phyloP scores from a whole-genome alignment of 2,797 vertebrate species.

The Argyrosomus regius region DNA sequence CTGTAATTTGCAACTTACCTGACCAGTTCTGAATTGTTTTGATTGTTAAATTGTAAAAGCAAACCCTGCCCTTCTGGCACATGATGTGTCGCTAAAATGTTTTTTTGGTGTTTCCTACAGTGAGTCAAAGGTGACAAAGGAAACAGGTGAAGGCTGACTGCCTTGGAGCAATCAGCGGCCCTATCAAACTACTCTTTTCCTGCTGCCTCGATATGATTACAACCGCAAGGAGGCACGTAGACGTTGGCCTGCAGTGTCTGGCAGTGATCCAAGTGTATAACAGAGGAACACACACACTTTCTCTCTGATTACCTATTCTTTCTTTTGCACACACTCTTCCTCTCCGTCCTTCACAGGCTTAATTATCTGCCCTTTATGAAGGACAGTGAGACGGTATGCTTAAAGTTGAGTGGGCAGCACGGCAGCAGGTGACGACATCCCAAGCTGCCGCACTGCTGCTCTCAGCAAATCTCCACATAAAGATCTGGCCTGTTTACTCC shows the following conservation, averaged over 20 bases:
- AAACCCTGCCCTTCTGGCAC: not conserved
- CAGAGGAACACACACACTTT: conserved; percentile 3
- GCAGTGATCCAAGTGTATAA: conserved; percentile 18
- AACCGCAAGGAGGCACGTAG: not conserved
- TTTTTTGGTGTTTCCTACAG: not conserved
- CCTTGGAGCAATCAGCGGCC: conserved; percentile 5
- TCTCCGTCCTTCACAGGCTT: conserved; percentile 11
- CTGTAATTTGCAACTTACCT: conserved; percentile 7
- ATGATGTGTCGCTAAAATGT: not conserved
- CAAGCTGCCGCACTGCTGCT: conserved; percentile 31
- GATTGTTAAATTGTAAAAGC: not conserved
- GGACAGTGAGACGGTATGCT: conserved; percentile 20
- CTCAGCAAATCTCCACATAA: conserved; percentile 46
- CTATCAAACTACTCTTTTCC: not conserved
- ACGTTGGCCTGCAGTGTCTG: conserved; percentile 17
- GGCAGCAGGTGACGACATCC: conserved; percentile 51
- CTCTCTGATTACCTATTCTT: not conserved
- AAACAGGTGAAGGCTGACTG: not conserved
- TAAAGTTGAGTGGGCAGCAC: conserved; percentile 12
- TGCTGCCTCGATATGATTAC: conserved; percentile 1
- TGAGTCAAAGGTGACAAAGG: conserved; percentile 1
- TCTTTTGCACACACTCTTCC: not conserved
- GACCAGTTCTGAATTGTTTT: conserved; percentile 34
- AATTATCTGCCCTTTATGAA: conserved; percentile 24
- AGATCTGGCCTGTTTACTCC: conserved; percentile 26